These are phyloP conservation scores for Cyprinodon variegatus DNA, from an alignment of 2,113 vertebrate species.

Conservation along the genomic window DNA sequence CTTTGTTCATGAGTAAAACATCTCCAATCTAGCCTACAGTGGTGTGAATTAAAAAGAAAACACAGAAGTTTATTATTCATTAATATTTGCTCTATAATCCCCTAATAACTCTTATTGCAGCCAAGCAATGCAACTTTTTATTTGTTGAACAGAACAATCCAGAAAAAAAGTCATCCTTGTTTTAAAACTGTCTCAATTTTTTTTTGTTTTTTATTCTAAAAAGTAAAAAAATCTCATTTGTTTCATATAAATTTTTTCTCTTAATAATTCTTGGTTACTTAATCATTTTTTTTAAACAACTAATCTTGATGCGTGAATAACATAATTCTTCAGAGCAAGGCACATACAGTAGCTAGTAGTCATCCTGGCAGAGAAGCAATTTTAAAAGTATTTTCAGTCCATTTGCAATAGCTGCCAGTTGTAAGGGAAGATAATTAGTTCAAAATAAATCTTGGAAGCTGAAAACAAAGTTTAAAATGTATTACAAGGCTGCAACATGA, in stretches of 20 bases:
- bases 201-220: too few species aligned
- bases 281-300: neutral
- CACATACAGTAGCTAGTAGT: neutral
- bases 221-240: too few species aligned
- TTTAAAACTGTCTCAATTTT: too few species aligned
- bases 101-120: neutral
- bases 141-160: neutral
- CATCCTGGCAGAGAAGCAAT: neutral
- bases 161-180: neutral
- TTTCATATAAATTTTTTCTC: too few species aligned
- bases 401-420: neutral
- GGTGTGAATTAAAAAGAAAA: neutral
- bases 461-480: neutral
- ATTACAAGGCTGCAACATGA: neutral
- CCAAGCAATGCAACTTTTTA: neutral
- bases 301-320: constrained; percentile 23
- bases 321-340: neutral
- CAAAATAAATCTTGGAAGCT: neutral
- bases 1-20: neutral
- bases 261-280: neutral
- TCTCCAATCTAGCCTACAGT: neutral
- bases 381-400: neutral
- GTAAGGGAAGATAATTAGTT: neutral
- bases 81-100: constrained; percentile 26
- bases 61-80: constrained; percentile 45